Conservation (phyloP, 2,888 invertebrate species). For the Brassicogethes aeneus region DNA sequence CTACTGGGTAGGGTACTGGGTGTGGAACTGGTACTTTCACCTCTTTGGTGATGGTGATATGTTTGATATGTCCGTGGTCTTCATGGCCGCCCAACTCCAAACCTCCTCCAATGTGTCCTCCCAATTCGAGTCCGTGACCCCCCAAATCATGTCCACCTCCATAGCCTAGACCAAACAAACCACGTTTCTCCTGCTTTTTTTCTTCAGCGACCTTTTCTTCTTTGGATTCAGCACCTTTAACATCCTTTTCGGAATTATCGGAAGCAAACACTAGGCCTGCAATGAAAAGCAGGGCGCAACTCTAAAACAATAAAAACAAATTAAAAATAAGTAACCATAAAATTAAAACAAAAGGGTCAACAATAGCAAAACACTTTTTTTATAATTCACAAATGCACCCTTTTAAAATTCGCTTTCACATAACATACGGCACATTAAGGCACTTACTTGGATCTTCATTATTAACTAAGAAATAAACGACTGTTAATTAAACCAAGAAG, state of each 20-base stretch:
- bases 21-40: conserved; percentile 41
- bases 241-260: conserved; percentile 26
- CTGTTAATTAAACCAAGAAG: conserved; percentile 23
- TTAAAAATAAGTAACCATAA: too few relatives aligned
- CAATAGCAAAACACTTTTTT: background rate
- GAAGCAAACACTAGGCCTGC: conserved; percentile 35
- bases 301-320: conserved; percentile 24
- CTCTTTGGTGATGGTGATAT: conserved; percentile 40
- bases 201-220: conserved; percentile 24
- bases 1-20: conserved; percentile 46
- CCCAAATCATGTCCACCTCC: conserved; percentile 21
- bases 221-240: conserved; percentile 28
- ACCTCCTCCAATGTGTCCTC: conserved; percentile 17
- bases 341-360: background rate
- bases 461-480: conserved; percentile 25
- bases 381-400: conserved; percentile 7
- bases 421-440: too few relatives aligned
- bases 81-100: conserved; percentile 11
- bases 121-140: conserved; percentile 16
- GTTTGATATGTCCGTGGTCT: conserved; percentile 24
- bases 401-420: too few relatives aligned
- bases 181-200: conserved; percentile 30
- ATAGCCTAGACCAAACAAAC: conserved; percentile 31
- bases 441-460: conserved; percentile 36
- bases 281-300: conserved; percentile 32